Evolutionary conservation across 2,113 vertebrate genomes (phyloP).

Genomic region (Leptobrachium ailaonicum): DNA sequence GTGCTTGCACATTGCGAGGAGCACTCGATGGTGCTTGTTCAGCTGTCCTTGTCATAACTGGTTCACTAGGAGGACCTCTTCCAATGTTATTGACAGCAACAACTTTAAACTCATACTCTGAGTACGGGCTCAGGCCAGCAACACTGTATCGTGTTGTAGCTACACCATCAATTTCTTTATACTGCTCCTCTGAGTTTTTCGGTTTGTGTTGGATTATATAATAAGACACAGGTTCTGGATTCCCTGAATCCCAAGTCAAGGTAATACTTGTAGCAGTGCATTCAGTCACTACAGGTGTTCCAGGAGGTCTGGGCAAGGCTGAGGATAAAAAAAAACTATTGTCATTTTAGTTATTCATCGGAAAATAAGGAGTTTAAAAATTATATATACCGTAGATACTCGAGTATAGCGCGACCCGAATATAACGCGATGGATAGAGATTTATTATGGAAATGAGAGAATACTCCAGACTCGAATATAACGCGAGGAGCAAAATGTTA

Average conservation of each 20-base stretch:
- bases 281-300: slow-evolving; percentile 90
- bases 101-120: slow-evolving; percentile 94
- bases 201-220: slow-evolving; percentile 98
- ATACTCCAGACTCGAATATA: no score
- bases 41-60: slow-evolving; percentile 90
- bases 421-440: no score
- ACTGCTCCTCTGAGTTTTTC: slow-evolving; percentile 86
- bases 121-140: slow-evolving; percentile 95
- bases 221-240: slow-evolving; percentile 94
- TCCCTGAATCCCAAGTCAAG: slow-evolving; percentile 96
- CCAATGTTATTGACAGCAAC: slow-evolving; percentile 98
- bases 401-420: no score
- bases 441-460: no score
- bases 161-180: slow-evolving; percentile 96
- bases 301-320: slow-evolving; percentile 94
- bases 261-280: slow-evolving; percentile 98
- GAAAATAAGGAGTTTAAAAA: no score
- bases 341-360: no score
- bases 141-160: slow-evolving; percentile 97
- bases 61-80: slow-evolving; percentile 87
- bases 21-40: slow-evolving; percentile 97
- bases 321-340: slow-evolving; percentile 44
- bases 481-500: no score
- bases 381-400: no score
- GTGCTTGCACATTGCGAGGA: slow-evolving; percentile 88